Conservation (phyloP, 2,113 vertebrate genomes). For the Periophthalmodon schlosseri region DNA sequence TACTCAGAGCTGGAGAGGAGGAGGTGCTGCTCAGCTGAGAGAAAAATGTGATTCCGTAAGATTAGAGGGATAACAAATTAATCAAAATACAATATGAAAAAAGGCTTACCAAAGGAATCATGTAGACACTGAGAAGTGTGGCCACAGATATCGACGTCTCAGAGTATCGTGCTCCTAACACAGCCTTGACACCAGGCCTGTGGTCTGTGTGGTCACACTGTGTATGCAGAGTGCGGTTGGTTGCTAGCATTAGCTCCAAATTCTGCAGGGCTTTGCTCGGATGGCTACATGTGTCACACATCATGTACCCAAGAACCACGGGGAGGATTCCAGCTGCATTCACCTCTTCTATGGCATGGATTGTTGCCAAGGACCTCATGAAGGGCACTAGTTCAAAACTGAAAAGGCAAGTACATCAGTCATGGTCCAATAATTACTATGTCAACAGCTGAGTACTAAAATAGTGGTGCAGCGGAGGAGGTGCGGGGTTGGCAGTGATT, state of each 20-base stretch:
- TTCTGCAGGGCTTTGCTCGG: conserved; percentile 63
- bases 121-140: conserved; percentile 64
- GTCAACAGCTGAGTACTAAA: background rate
- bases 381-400: conserved; percentile 62
- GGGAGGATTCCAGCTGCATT: conserved; percentile 70
- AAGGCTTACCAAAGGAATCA: conserved; percentile 70
- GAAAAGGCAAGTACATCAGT: conserved; percentile 3
- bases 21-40: conserved; percentile 68
- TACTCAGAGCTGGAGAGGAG: conserved; percentile 63
- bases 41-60: background rate
- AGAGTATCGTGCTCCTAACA: conserved; percentile 67
- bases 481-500: background rate
- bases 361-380: conserved; percentile 53
- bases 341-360: conserved; percentile 71
- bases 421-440: background rate
- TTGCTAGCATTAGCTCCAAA: conserved; percentile 46
- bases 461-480: background rate
- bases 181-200: conserved; percentile 59
- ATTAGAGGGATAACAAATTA: background rate
- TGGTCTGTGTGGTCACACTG: conserved; percentile 46
- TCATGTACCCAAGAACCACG: conserved; percentile 69
- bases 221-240: conserved; percentile 29
- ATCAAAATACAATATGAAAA: background rate
- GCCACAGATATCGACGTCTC: conserved; percentile 67
- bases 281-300: conserved; percentile 72